These are phyloP conservation scores for Lates japonicus DNA, from an alignment of 2,797 vertebrate genomes.

Conservation along the genomic window DNA sequence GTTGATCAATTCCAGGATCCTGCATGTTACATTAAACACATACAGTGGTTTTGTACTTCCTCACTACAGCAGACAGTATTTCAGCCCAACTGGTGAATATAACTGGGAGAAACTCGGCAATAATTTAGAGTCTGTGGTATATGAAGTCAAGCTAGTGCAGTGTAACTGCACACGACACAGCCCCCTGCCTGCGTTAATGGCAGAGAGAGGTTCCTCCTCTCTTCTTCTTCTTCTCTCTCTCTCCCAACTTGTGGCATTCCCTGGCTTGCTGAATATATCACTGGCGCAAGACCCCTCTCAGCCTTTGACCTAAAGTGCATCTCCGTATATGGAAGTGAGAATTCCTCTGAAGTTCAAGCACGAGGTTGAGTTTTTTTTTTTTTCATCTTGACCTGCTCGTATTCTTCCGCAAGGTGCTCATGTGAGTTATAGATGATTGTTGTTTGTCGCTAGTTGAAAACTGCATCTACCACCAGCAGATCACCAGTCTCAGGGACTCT, in stretches of 20 bases:
- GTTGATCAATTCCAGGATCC: slow-evolving; percentile 26
- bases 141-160: slow-evolving; percentile 65
- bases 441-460: slow-evolving; percentile 61
- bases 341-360: slow-evolving; percentile 89
- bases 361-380: slow-evolving; percentile 72
- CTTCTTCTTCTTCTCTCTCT: slow-evolving; percentile 79
- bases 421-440: slow-evolving; percentile 60
- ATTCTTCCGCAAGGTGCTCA: too few species aligned
- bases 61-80: slow-evolving; percentile 14
- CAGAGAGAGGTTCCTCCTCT: slow-evolving; percentile 63
- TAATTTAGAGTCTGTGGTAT: slow-evolving; percentile 62
- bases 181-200: slow-evolving; percentile 75
- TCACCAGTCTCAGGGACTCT: slow-evolving; percentile 18
- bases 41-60: neutral
- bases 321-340: slow-evolving; percentile 88
- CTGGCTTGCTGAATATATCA: slow-evolving; percentile 90
- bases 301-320: slow-evolving; percentile 90
- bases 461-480: slow-evolving; percentile 49
- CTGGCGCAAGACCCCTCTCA: slow-evolving; percentile 91
- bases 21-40: slow-evolving; percentile 19
- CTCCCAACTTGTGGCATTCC: slow-evolving; percentile 88
- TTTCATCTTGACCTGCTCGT: slow-evolving; percentile 71
- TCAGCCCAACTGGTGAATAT: slow-evolving; percentile 17
- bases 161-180: too few species aligned
- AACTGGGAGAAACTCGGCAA: slow-evolving; percentile 44